These are phyloP conservation scores for Amniataba percoides DNA, from an alignment of 2,797 vertebrate species.

Conservation along the genomic window DNA sequence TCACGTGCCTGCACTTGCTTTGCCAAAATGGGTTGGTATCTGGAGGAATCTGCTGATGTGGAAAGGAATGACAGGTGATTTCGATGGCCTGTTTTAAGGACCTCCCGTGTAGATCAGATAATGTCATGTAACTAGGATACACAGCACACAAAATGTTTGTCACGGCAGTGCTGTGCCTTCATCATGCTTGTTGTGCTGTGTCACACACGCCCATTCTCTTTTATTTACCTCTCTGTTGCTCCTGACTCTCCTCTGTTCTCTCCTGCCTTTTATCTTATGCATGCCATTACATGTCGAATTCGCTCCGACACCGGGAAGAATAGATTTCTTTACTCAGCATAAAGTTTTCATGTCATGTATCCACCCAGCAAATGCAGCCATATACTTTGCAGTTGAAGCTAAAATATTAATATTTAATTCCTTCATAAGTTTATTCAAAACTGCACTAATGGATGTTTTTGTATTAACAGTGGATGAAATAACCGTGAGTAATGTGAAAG, in stretches of 20 bases:
- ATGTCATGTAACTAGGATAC: neutral
- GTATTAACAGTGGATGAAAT: conserved; percentile 6
- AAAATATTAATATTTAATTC: neutral
- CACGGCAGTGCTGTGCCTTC: neutral
- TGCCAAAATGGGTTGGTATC: conserved; percentile 2
- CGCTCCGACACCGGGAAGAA: neutral
- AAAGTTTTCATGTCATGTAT: conserved; percentile 1
- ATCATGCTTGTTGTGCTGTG: neutral
- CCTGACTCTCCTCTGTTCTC: neutral
- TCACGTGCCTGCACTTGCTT: conserved; percentile 37
- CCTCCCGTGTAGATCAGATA: conserved; percentile 10
- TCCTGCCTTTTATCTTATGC: neutral
- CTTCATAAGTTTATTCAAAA: conserved; percentile 9
- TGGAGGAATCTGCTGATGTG: conserved; percentile 8
- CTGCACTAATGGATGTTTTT: conserved; percentile 7
- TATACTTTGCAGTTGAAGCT: neutral
- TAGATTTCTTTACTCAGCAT: neutral
- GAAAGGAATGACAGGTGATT: conserved; percentile 10
- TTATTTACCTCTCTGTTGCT: neutral
- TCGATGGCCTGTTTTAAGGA: neutral
- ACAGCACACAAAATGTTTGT: too few species aligned
- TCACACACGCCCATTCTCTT: neutral
- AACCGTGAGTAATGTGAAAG: neutral
- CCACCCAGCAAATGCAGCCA: neutral
- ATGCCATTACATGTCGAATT: conserved; percentile 6